Base-by-base conservation (phyloP, 2,888 invertebrate species). In the Tetheella fluctuosa region DNA sequence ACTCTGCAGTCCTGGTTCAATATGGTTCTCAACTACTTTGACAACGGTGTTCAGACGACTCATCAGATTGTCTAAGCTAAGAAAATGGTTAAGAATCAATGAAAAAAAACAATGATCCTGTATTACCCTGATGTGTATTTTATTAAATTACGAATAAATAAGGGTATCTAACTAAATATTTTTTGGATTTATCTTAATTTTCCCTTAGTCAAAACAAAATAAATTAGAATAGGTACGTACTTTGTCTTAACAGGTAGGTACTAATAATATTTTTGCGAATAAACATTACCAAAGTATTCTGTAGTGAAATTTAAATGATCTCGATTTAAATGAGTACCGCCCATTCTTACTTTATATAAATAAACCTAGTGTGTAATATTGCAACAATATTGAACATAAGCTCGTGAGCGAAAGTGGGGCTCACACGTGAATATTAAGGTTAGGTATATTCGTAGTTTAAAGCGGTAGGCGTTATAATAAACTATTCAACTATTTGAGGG, bases 1-100 rank as follows among this genome's bases (percentile, higher is more conserved):
- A 84, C 87, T 3, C 68, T 91, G 4, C 83, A 85, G 63, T 78
- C 80, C 25, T 91, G 91, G 91, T 79, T 90, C 69, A 86, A 67
- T 69, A 64, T 89, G 70, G 76, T 84, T 17, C 23, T 91, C 34
- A 89, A 86, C 76, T 91, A 89, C 76, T 81, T 91, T 70, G 83
- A 61, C 60, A 71, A 76, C n/a, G 83, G 76, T 5, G 74, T 70
- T n/a, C 77, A 81, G 61, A 80, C 77, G 57, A 72, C 82, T 1
- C 82, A 87, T 0, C 85, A 88, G 64, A 81, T 89, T 59, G 68
- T 89, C 2, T 89, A 86, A 81, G 52, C 20, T 53, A 54, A 42
- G 58, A n/a, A 48, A 23, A 42, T 54, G 39, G 58, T 58, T 28
- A 30, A 56, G 34, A 5, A 39, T 34, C 0, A 13, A n/a, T n/a